A percentile compares a stretch with the other conserved stretches of the same genome.
Evolutionary conservation across 2,888 invertebrate genomes (phyloP).

Genomic region (Pheosia gnoma): DNA sequence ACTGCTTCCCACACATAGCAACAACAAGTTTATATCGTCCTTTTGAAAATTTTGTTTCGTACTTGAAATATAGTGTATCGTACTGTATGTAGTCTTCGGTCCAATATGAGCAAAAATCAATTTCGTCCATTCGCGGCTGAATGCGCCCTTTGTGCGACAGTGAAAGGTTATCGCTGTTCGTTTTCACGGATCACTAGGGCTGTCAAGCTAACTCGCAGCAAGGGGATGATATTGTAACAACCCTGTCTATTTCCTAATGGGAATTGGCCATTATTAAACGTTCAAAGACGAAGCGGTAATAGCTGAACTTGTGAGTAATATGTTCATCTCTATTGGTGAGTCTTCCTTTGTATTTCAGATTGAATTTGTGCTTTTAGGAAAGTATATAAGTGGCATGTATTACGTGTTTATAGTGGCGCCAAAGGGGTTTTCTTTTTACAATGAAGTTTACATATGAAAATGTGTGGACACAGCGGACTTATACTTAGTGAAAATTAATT

Average conservation of each 20-base stretch:
- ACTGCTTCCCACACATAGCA: slow-evolving; percentile 14
- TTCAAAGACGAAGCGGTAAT: slow-evolving; percentile 24
- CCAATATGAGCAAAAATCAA: slow-evolving; percentile 75
- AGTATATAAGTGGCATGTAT: no score
- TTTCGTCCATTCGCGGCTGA: slow-evolving; percentile 73
- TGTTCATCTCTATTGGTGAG: slow-evolving; percentile 13
- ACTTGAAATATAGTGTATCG: slow-evolving; percentile 33
- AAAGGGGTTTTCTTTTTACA: no score
- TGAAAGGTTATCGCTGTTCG: slow-evolving; percentile 79
- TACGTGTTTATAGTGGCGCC: no score
- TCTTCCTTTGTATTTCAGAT: no score
- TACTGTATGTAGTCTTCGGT: slow-evolving; percentile 33
- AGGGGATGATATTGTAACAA: slow-evolving; percentile 61
- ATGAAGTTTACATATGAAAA: no score
- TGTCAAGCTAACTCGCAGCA: slow-evolving; percentile 44
- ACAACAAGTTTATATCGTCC: no score
- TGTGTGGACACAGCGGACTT: no score
- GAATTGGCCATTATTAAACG: slow-evolving; percentile 36
- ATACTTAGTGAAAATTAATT: no score
- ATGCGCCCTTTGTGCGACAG: slow-evolving; percentile 72
- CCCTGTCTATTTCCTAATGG: slow-evolving; percentile 51
- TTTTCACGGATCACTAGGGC: slow-evolving; percentile 73
- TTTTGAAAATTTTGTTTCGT: slow-evolving; percentile 27
- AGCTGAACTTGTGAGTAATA: slow-evolving; percentile 22
- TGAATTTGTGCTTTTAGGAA: no score